A percentile compares a stretch with the other conserved stretches of the same genome.
Conservation (phyloP, 2,888 invertebrate species). For the Erpobdella octoculata region DNA sequence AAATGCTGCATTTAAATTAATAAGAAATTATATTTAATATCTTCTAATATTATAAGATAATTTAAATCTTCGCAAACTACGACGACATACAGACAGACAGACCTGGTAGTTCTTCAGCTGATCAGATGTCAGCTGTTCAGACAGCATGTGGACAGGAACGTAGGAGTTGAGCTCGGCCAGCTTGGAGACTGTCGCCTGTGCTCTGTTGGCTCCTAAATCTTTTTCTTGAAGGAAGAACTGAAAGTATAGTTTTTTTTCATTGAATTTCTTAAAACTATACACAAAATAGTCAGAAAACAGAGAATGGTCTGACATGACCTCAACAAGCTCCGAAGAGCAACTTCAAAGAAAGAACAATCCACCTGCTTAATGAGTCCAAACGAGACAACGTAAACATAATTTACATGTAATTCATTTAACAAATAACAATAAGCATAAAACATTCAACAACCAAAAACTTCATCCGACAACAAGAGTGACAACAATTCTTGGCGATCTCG, state of each 20-base stretch:
- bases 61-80: no score
- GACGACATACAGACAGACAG: not conserved
- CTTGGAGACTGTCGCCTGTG: slow-evolving; percentile 69
- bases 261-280: not conserved
- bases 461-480: no score
- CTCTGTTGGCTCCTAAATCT: slow-evolving; percentile 80
- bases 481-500: slow-evolving; percentile 95
- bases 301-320: not conserved
- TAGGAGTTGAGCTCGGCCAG: slow-evolving; percentile 83
- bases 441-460: no score
- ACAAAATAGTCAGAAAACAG: not conserved
- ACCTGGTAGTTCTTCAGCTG: slow-evolving; percentile 66
- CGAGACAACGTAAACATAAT: no score
- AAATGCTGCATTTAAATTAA: no score
- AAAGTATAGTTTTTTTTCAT: no score
- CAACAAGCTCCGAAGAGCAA: not conserved
- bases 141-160: slow-evolving; percentile 71
- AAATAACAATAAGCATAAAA: no score
- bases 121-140: slow-evolving; percentile 68
- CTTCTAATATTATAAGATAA: no score
- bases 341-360: not conserved
- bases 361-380: no score
- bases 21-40: no score
- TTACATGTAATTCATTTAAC: no score
- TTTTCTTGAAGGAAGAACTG: slow-evolving; percentile 75